Percentiles rank a stretch among this genome's conserved stretches.
phyloP scores from a whole-genome alignment of 2,888 invertebrate species.

The Drosophila pseudotakahashii region DNA sequence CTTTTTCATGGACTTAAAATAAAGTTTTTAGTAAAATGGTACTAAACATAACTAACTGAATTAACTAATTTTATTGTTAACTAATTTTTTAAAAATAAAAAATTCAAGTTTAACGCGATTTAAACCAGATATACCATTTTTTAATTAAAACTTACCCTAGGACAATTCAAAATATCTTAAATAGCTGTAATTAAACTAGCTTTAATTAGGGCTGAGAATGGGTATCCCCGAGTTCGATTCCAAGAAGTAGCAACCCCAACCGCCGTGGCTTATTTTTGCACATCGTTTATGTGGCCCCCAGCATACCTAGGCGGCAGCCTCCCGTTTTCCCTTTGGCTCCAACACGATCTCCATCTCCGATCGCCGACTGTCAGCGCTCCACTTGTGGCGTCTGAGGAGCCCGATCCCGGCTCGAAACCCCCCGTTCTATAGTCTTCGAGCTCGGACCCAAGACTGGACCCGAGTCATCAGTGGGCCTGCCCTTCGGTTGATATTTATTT shows the following conservation, averaged over 20 bases:
- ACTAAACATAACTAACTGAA: too few relatives aligned
- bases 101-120: too few relatives aligned
- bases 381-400: constrained; percentile 49
- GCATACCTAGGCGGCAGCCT: constrained; percentile 66
- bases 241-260: neutral
- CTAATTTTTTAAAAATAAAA: too few relatives aligned
- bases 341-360: constrained; percentile 25
- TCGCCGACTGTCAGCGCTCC: constrained; percentile 41
- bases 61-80: too few relatives aligned
- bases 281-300: constrained; percentile 63
- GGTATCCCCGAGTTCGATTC: constrained; percentile 28
- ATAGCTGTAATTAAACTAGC: neutral
- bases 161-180: neutral
- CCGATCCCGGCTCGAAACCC: neutral
- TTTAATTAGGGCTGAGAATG: neutral
- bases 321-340: constrained; percentile 23
- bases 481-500: constrained; percentile 48
- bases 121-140: too few relatives aligned
- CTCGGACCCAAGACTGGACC: constrained; percentile 17
- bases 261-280: constrained; percentile 48
- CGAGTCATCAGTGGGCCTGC: constrained; percentile 31
- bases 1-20: too few relatives aligned
- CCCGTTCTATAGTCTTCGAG: neutral
- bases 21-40: too few relatives aligned
- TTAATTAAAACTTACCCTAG: neutral